phyloP scores from a whole-genome alignment of 2,888 invertebrate species.

The Plebejus melissa region DNA sequence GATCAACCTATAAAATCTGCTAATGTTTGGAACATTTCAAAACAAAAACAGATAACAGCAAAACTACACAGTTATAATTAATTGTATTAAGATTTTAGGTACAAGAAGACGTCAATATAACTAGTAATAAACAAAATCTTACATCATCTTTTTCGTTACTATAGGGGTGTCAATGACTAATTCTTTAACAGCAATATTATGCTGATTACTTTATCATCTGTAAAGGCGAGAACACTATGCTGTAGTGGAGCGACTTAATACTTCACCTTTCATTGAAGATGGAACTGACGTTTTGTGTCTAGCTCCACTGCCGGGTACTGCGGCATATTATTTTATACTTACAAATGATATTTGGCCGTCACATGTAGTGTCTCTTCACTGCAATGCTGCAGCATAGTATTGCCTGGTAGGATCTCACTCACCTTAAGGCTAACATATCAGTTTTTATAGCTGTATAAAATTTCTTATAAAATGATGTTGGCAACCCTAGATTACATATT shows the following conservation, averaged over 20 bases:
- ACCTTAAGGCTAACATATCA: too few relatives aligned
- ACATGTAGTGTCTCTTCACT: too few relatives aligned
- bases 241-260: background rate
- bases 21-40: background rate
- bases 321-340: background rate
- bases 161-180: conserved; percentile 29
- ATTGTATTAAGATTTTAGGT: conserved; percentile 2
- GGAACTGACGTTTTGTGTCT: background rate
- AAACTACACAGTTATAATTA: background rate
- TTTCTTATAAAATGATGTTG: background rate
- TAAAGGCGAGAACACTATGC: background rate
- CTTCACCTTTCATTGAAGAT: background rate
- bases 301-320: too few relatives aligned
- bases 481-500: conserved; percentile 33
- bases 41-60: background rate
- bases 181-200: background rate
- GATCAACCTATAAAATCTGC: too few relatives aligned
- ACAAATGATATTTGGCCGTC: background rate
- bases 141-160: conserved; percentile 36
- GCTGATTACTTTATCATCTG: background rate
- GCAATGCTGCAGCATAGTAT: background rate
- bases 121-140: conserved; percentile 27
- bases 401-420: too few relatives aligned
- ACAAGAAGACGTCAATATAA: conserved; percentile 18
- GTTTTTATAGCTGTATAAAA: background rate